Evolutionary conservation across 2,888 invertebrate genomes (phyloP).

Genomic region (Ariolimax columbianus): DNA sequence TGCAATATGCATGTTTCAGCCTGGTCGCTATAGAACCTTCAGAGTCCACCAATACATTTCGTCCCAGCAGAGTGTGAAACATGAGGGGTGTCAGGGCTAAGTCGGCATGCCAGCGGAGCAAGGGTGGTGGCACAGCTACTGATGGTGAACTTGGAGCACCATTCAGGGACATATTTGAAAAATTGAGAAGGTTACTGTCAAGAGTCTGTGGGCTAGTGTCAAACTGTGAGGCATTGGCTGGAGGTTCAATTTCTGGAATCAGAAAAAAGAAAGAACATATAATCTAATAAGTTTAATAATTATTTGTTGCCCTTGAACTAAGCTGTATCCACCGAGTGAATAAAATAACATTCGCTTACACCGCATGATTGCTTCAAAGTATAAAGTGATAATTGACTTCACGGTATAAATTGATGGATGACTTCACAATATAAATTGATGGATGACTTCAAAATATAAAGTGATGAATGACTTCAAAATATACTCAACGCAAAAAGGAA

Average conservation of each 20-base stretch:
- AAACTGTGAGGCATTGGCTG: conserved; percentile 33
- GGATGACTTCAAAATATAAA: too few relatives aligned
- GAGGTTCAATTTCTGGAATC: conserved; percentile 44
- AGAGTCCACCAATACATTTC: conserved; percentile 86
- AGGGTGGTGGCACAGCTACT: background rate
- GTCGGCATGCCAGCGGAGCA: conserved; percentile 63
- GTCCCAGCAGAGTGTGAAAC: conserved; percentile 85
- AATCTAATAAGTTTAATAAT: too few relatives aligned
- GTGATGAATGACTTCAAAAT: too few relatives aligned
- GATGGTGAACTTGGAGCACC: conserved; percentile 46
- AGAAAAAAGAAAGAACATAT: too few relatives aligned
- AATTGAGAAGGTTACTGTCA: conserved; percentile 55
- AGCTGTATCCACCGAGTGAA: too few relatives aligned
- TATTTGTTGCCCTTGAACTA: too few relatives aligned
- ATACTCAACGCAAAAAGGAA: too few relatives aligned
- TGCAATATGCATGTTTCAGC: conserved; percentile 90
- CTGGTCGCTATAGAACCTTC: conserved; percentile 72
- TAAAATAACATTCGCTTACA: too few relatives aligned
- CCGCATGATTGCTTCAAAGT: too few relatives aligned
- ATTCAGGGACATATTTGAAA: conserved; percentile 54
- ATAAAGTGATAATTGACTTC: too few relatives aligned
- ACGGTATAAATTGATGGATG: too few relatives aligned
- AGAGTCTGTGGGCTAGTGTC: conserved; percentile 55
- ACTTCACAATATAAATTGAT: too few relatives aligned
- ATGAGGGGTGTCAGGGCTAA: conserved; percentile 76